These are phyloP conservation scores for Cyrtonyx montezumae DNA, from an alignment of 2,113 vertebrate genomes.

Conservation along the genomic window DNA sequence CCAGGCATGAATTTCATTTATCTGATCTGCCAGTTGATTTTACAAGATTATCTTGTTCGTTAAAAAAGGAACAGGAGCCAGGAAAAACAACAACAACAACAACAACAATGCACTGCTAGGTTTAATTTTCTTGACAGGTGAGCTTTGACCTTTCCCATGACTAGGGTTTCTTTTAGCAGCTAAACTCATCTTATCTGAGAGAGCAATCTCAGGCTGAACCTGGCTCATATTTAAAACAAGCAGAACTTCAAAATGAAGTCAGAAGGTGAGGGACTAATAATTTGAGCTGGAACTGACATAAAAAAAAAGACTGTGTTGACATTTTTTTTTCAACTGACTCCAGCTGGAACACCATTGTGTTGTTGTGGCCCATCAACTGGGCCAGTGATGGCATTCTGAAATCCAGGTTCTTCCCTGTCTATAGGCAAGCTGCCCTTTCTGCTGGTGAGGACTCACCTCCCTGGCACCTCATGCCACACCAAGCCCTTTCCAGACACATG, in stretches of 20 bases:
- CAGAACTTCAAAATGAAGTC: not conserved
- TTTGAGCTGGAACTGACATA: not conserved
- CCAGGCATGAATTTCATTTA: conserved; percentile 30
- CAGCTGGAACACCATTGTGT: not conserved
- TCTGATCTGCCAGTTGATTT: conserved; percentile 20
- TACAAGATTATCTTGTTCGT: conserved; percentile 24
- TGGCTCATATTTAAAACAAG: conserved; percentile 29
- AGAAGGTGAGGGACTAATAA: conserved; percentile 17
- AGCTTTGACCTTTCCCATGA: conserved; percentile 39
- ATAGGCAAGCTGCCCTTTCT: not conserved
- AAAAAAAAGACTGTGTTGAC: not conserved
- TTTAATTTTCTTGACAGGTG: conserved; percentile 8
- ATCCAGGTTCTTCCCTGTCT: not conserved
- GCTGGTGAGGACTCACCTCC: not conserved
- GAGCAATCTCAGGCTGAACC: conserved; percentile 23
- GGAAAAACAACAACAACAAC: not conserved
- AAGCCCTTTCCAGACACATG: accelerated
- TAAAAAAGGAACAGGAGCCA: conserved; percentile 6
- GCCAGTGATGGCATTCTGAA: not conserved
- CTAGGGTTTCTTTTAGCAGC: not conserved
- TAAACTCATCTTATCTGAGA: conserved; percentile 8
- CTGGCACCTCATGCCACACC: not conserved
- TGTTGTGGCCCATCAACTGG: too few species aligned
- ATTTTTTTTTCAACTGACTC: not conserved
- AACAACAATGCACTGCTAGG: not conserved